A percentile compares a stretch with the other conserved stretches of the same genome.
Evolutionary conservation across 2,888 invertebrate species (phyloP).

Genomic region (Dynastes hyllus): DNA sequence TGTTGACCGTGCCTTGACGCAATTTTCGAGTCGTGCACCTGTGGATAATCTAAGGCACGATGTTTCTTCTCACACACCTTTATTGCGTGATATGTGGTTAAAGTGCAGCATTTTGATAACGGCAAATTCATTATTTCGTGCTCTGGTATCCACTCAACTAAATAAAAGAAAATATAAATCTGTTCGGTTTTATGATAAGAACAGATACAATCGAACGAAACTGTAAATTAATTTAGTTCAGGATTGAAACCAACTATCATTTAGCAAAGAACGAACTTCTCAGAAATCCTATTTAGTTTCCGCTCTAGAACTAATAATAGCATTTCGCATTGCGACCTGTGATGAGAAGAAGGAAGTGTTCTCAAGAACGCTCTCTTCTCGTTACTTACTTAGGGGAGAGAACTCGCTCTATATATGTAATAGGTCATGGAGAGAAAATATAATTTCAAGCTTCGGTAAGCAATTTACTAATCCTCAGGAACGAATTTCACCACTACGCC

Average conservation of each 20-base stretch:
- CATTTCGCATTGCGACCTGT: not conserved
- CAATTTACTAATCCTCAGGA: constrained; percentile 55
- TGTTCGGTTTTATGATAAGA: not conserved
- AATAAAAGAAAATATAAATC: too few relatives aligned
- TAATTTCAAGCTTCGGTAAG: constrained; percentile 55
- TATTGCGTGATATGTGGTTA: too few relatives aligned
- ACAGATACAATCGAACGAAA: not conserved
- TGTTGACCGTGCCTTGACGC: too few relatives aligned
- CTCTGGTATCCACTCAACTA: too few relatives aligned
- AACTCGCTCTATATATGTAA: constrained; percentile 1
- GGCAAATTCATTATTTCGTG: too few relatives aligned
- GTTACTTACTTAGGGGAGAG: not conserved
- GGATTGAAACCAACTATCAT: constrained; percentile 8
- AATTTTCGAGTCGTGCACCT: too few relatives aligned
- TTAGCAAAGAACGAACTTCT: constrained; percentile 5
- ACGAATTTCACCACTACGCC: constrained; percentile 49
- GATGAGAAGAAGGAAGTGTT: constrained; percentile 4
- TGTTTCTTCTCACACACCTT: too few relatives aligned
- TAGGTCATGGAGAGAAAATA: constrained; percentile 54
- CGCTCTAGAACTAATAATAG: constrained; percentile 36
- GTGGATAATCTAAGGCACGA: too few relatives aligned
- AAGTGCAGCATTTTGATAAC: too few relatives aligned
- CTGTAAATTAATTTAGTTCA: not conserved
- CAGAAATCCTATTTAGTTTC: constrained; percentile 16
- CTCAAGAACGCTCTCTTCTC: constrained; percentile 4